Conservation (phyloP, 2,113 vertebrate genomes). For the Podocnemis expansa region DNA sequence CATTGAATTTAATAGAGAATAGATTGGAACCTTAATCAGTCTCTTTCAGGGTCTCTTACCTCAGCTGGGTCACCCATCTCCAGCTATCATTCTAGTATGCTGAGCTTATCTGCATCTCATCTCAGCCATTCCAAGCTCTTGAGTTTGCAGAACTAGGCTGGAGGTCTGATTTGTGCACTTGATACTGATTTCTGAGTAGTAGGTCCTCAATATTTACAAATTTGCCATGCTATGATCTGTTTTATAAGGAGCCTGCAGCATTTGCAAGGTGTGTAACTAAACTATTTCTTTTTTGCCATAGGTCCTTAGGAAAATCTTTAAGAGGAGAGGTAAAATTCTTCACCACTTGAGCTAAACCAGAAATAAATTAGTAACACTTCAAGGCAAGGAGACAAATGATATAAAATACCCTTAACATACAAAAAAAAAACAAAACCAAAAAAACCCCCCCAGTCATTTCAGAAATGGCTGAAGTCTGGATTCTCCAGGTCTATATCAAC, state of each 20-base stretch:
- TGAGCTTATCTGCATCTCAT: too few relatives aligned
- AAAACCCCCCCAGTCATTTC: neutral
- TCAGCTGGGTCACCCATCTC: neutral
- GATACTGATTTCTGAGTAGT: neutral
- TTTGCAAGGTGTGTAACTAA: neutral
- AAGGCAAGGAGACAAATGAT: neutral
- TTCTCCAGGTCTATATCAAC: neutral
- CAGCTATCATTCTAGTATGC: neutral
- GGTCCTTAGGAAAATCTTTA: neutral
- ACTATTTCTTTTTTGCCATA: too few relatives aligned
- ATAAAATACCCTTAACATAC: neutral
- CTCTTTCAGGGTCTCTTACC: neutral
- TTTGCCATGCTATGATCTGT: neutral
- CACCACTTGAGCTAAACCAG: neutral
- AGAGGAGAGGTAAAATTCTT: neutral
- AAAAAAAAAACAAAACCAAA: neutral
- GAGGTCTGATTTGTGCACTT: neutral
- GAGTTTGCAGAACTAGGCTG: neutral
- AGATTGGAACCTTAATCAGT: too few relatives aligned
- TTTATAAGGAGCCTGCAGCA: neutral
- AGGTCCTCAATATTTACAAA: neutral
- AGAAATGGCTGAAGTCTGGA: neutral
- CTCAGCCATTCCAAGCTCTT: too few relatives aligned
- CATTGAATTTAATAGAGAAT: too few relatives aligned
- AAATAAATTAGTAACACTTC: neutral